A percentile compares a stretch with the other conserved stretches of the same genome.
These are phyloP conservation scores for Dreissena rostriformis DNA, from an alignment of 1,140 invertebrate species.

Conservation along the genomic window DNA sequence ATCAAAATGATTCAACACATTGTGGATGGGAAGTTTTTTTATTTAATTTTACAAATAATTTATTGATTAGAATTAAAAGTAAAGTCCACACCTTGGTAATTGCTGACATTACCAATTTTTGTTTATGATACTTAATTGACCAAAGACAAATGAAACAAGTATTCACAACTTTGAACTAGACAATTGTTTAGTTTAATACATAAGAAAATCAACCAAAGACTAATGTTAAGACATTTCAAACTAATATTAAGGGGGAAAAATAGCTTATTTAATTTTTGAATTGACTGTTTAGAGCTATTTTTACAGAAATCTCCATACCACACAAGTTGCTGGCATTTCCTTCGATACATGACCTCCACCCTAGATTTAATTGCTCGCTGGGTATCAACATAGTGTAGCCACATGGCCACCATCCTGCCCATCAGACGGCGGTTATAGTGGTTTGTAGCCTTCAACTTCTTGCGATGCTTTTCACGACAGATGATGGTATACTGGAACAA, in stretches of 20 bases:
- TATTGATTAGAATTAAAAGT: too few relatives aligned
- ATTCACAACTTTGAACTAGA: too few relatives aligned
- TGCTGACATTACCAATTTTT: too few relatives aligned
- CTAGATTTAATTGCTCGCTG: constrained; percentile 50
- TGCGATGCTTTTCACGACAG: constrained; percentile 51
- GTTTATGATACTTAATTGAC: too few relatives aligned
- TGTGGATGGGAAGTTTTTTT: too few relatives aligned
- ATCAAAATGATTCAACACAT: too few relatives aligned
- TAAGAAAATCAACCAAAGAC: neutral
- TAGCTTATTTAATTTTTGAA: neutral
- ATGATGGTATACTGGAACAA: constrained; percentile 44
- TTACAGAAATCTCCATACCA: constrained; percentile 49
- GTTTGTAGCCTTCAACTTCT: constrained; percentile 43
- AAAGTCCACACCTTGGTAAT: too few relatives aligned
- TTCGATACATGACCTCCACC: constrained; percentile 57
- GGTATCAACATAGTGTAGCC: constrained; percentile 56
- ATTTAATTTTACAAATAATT: too few relatives aligned
- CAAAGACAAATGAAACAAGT: too few relatives aligned
- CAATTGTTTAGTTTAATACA: neutral
- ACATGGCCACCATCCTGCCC: constrained; percentile 47
- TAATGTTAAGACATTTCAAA: neutral
- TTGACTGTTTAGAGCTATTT: neutral
- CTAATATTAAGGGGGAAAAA: too few relatives aligned
- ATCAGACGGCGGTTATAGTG: constrained; percentile 55
- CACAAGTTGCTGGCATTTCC: constrained; percentile 58